phyloP scores from a whole-genome alignment of 1,140 invertebrate species.

The Drosophila sp. region DNA sequence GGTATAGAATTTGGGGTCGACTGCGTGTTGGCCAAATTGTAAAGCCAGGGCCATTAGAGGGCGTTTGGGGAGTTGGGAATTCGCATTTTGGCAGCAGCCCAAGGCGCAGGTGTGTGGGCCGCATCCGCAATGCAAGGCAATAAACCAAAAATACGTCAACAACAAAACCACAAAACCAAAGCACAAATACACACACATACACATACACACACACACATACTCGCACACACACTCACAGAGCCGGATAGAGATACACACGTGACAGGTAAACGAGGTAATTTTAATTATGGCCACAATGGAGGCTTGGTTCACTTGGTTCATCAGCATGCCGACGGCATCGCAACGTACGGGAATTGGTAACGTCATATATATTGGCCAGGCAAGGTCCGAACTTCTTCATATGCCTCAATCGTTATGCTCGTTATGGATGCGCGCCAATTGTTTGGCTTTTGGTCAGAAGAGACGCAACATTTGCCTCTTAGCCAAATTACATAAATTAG shows the following conservation, averaged over 20 bases:
- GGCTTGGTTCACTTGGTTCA: conserved; percentile 57
- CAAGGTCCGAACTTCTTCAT: background rate
- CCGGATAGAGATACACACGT: conserved; percentile 19
- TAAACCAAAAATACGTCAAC: conserved; percentile 84
- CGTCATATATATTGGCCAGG: conserved; percentile 3
- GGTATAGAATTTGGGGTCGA: background rate
- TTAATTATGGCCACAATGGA: conserved; percentile 80
- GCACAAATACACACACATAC: conserved; percentile 7
- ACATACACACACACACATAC: conserved; percentile 12
- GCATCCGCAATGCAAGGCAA: conserved; percentile 82
- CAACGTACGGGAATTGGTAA: conserved; percentile 18
- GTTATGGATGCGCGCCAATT: conserved; percentile 78
- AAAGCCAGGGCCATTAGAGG: conserved; percentile 18
- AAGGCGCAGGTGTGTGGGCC: conserved; percentile 38
- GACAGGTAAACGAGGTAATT: conserved; percentile 81
- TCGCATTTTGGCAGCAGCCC: conserved; percentile 19
- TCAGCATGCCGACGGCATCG: conserved; percentile 66
- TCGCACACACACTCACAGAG: conserved; percentile 3
- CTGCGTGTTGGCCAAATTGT: conserved; percentile 14
- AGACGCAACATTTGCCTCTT: conserved; percentile 68
- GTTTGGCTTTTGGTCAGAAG: conserved; percentile 8
- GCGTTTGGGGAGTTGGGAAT: conserved; percentile 19
- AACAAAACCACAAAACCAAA: conserved; percentile 73
- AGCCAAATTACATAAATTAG: conserved; percentile 82
- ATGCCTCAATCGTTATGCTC: conserved; percentile 19